Base-by-base conservation (phyloP, 2,888 invertebrate species). In the Artemia sinica region DNA sequence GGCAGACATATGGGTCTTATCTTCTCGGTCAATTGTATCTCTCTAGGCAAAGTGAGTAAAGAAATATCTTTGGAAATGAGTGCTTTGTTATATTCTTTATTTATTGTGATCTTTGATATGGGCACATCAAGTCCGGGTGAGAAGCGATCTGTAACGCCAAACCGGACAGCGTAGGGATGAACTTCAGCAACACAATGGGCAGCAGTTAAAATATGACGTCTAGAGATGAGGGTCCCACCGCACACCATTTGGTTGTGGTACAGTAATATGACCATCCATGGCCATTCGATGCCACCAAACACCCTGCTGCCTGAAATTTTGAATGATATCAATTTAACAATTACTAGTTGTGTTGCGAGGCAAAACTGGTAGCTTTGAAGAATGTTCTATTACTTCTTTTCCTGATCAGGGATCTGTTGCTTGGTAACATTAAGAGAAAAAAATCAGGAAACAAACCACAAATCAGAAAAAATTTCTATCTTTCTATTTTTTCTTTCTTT, bases 231-330 rank as follows among this genome's bases (percentile, higher is more conserved):
- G 9, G 58, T 58, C 14, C 58, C 58, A 58, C 58, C 58, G 58
- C 58, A 58, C 14, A 58, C 58, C 58, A 58, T 58, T n/a, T 10
- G 58, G 58, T 58, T 58, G 58, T 58, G 58, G 58, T 58, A 58
- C 14, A 58, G 58, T 18, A 58, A 58, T n/a, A 58, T 58, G 58
- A 18, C 18, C 58, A 58, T 58, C 58, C 58, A 58, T 8, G 58
- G 58, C 58, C 58, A 58, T 58, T 58, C 58, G 8, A 58, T 14
- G 8, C 58, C 58, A 8, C 8, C 10, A 9, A 58, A 18, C 0
- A 18, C 18, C 1, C 58, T n/a, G 58, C 58, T 58, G 8, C 58
- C 58, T 58, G 10, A n/a, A 58, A 58, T n/a, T 0, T n/a, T 8
- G 58, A 8, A 18, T 14, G 58, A 18, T n/a, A 18, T 58, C 10